Evolutionary conservation across 2,888 invertebrate species (phyloP).

Genomic region (Ectropis crepuscularia): DNA sequence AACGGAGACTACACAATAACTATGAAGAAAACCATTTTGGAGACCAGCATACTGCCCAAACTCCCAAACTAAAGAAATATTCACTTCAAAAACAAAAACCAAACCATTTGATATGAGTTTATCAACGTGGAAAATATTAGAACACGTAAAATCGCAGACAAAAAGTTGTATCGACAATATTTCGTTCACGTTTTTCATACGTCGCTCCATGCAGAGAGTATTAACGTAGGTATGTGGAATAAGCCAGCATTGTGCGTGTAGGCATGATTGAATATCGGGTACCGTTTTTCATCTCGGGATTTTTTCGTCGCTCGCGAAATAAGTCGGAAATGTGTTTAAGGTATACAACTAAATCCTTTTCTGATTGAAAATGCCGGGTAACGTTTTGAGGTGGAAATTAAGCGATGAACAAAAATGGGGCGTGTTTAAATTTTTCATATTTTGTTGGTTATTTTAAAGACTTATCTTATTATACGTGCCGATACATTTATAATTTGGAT

Average conservation of each 20-base stretch:
- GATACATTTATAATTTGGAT: no score
- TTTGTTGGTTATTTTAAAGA: background rate
- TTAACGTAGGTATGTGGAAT: constrained; percentile 34
- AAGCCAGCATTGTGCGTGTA: constrained; percentile 34
- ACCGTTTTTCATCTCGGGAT: constrained; percentile 31
- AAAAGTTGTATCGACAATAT: constrained; percentile 6
- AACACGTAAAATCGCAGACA: constrained; percentile 5
- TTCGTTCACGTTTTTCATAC: constrained; percentile 30
- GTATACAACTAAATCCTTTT: constrained; percentile 33
- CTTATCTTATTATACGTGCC: no score
- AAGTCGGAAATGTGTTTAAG: constrained; percentile 32
- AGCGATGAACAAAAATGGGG: constrained; percentile 2
- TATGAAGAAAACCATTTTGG: no score
- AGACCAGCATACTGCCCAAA: no score
- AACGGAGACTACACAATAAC: no score
- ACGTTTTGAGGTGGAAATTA: constrained; percentile 15
- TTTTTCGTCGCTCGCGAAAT: constrained; percentile 32
- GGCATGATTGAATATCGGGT: constrained; percentile 39
- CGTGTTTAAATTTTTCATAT: background rate
- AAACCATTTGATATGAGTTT: no score
- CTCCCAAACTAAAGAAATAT: no score
- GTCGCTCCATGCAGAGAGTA: constrained; percentile 40
- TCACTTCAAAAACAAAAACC: no score
- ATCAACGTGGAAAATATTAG: background rate
- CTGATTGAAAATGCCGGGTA: constrained; percentile 24